Percentiles rank a stretch among this genome's conserved stretches.
Evolutionary conservation across 2,888 invertebrate species (phyloP).

Genomic region (Lepidocyrtoides sp.): DNA sequence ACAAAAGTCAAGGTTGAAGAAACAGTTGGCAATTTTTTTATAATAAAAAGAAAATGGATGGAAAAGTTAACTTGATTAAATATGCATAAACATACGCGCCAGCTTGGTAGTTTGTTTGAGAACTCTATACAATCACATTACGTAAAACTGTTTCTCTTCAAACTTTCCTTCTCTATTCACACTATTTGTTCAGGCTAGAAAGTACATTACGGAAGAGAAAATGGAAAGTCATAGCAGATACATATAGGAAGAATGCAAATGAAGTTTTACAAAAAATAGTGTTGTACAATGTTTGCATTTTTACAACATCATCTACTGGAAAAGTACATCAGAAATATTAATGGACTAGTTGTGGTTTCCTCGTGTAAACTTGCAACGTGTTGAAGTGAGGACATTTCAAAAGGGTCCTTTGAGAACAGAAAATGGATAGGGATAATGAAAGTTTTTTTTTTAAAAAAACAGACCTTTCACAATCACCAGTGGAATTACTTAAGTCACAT

Average conservation of each 20-base stretch:
- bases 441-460: not conserved
- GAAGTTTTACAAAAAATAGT: not conserved
- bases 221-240: not conserved
- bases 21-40: not conserved
- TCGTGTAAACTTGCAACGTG: not conserved
- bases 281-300: not conserved
- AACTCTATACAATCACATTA: too few species aligned
- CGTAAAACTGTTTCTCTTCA: too few species aligned
- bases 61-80: conserved; percentile 29
- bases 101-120: too few species aligned
- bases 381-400: not conserved
- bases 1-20: conserved; percentile 3
- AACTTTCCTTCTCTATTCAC: too few species aligned
- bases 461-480: not conserved
- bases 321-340: not conserved
- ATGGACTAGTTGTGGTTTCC: not conserved
- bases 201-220: not conserved
- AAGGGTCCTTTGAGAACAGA: not conserved
- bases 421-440: not conserved
- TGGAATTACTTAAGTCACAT: not conserved
- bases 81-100: not conserved
- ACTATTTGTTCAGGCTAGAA: too few species aligned
- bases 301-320: not conserved
- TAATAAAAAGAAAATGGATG: conserved; percentile 21
- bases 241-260: conserved; percentile 41